phyloP scores from a whole-genome alignment of 2,888 invertebrate species.

The Andrena trimmerana region DNA sequence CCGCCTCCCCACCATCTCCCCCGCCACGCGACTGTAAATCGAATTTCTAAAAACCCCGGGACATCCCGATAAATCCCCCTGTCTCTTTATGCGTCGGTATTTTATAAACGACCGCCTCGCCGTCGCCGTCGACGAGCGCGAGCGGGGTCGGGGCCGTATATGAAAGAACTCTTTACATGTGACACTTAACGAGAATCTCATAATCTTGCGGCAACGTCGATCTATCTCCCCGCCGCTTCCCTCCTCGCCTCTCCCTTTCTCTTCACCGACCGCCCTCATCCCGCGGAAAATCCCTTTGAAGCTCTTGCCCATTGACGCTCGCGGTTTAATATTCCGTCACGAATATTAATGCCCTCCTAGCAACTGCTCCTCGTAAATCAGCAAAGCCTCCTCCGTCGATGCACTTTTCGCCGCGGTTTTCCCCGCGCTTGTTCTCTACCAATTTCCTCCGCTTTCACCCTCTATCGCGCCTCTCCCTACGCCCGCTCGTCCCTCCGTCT shows the following conservation, averaged over 20 bases:
- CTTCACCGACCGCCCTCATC: neutral
- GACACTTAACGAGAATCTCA: constrained; percentile 81
- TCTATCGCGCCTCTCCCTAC: constrained; percentile 8
- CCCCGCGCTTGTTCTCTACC: constrained; percentile 38
- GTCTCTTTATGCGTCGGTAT: constrained; percentile 62
- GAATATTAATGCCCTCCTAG: constrained; percentile 74
- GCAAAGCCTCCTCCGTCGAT: constrained; percentile 61
- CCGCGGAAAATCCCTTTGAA: constrained; percentile 71
- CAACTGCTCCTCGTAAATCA: constrained; percentile 73
- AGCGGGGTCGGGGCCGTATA: constrained; percentile 45
- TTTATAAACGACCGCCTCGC: constrained; percentile 60
- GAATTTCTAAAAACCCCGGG: constrained; percentile 48
- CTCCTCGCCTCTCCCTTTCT: neutral
- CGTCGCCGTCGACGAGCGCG: constrained; percentile 25
- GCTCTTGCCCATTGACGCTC: constrained; percentile 71
- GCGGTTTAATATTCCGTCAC: constrained; percentile 75
- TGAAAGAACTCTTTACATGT: constrained; percentile 74
- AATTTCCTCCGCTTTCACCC: constrained; percentile 14
- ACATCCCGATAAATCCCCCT: constrained; percentile 64
- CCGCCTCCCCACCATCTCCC: neutral
- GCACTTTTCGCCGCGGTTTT: constrained; percentile 72
- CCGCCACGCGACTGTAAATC: constrained; percentile 42
- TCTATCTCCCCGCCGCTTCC: constrained; percentile 25
- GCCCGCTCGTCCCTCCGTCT: neutral
- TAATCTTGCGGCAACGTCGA: constrained; percentile 75